phyloP scores from a whole-genome alignment of 2,113 vertebrate genomes.

The Thalassoma bifasciatum region DNA sequence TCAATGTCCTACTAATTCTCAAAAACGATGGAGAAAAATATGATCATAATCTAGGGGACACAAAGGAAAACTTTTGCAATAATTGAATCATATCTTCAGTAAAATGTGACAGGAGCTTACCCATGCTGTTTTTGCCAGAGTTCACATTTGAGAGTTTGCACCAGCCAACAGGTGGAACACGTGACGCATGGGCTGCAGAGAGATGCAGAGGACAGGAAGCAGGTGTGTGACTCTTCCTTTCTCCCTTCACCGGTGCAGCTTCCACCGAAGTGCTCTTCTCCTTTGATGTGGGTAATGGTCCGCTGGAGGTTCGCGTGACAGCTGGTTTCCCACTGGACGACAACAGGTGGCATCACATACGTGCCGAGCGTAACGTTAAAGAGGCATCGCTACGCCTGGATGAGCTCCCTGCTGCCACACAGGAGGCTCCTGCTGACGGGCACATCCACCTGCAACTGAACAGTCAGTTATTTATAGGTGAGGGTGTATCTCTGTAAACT shows the following conservation, averaged over 20 bases:
- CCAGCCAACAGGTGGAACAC: background rate
- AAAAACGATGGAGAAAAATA: no score
- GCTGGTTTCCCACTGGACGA: slow-evolving; percentile 85
- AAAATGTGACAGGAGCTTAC: background rate
- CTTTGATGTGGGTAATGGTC: slow-evolving; percentile 95
- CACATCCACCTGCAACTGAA: slow-evolving; percentile 93
- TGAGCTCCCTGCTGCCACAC: slow-evolving; percentile 80
- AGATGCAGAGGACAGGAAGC: background rate
- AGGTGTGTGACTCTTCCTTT: background rate
- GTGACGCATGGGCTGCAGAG: background rate
- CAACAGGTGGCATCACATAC: slow-evolving; percentile 92
- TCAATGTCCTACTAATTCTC: no score
- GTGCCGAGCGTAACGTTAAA: slow-evolving; percentile 91
- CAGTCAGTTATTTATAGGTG: slow-evolving; percentile 96
- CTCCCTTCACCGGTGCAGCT: slow-evolving; percentile 76
- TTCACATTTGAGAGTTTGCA: background rate
- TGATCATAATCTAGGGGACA: background rate
- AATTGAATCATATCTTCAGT: background rate
- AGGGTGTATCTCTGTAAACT: background rate
- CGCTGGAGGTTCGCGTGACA: slow-evolving; percentile 84
- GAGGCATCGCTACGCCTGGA: slow-evolving; percentile 91
- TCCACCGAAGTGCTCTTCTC: slow-evolving; percentile 90
- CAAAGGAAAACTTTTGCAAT: background rate
- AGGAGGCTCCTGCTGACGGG: slow-evolving; percentile 86
- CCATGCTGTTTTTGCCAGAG: background rate